phyloP scores from a whole-genome alignment of 2,113 vertebrate genomes.

The Mugil cephalus region DNA sequence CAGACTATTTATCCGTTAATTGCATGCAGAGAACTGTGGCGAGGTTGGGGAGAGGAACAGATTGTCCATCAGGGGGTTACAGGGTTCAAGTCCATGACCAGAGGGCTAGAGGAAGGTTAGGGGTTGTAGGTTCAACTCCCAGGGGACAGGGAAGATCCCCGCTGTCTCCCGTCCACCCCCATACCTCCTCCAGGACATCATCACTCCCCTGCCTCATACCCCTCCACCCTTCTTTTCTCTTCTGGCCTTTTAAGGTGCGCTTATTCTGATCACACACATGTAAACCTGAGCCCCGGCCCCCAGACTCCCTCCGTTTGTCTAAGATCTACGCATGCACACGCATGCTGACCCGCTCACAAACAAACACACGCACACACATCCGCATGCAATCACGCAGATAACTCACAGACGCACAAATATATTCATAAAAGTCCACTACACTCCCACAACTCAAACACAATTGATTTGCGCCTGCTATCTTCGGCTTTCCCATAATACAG shows the following conservation, averaged over 20 bases:
- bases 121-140: conserved; percentile 77
- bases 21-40: conserved; percentile 59
- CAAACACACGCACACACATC: conserved; percentile 37
- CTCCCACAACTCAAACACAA: conserved; percentile 54
- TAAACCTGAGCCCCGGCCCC: conserved; percentile 67
- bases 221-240: conserved; percentile 27
- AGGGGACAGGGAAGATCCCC: conserved; percentile 66
- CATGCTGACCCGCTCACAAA: conserved; percentile 17
- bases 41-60: conserved; percentile 69
- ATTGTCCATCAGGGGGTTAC: conserved; percentile 76
- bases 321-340: conserved; percentile 41
- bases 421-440: conserved; percentile 26
- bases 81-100: conserved; percentile 80
- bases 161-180: conserved; percentile 63
- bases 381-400: conserved; percentile 19
- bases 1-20: conserved; percentile 72
- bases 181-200: conserved; percentile 63
- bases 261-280: conserved; percentile 76
- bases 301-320: conserved; percentile 50
- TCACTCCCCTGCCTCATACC: conserved; percentile 20
- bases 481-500: conserved; percentile 39
- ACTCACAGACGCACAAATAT: conserved; percentile 48
- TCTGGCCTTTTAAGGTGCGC: conserved; percentile 63
- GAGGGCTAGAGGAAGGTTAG: conserved; percentile 72
- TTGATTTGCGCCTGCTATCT: conserved; percentile 33